Evolutionary conservation across 2,797 vertebrate species (phyloP).

Genomic region (Paguma larvata): DNA sequence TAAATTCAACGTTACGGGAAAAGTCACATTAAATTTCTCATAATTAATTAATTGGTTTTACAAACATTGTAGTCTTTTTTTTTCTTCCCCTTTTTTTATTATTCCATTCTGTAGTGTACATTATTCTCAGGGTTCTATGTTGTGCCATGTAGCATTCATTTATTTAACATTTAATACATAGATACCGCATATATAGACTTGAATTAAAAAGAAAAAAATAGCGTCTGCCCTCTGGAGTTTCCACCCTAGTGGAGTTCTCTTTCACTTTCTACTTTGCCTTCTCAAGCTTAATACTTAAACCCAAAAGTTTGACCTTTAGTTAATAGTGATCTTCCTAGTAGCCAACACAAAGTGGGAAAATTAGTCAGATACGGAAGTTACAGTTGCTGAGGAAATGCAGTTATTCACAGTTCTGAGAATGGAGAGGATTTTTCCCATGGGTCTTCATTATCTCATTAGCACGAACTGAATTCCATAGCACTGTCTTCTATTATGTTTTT

Average conservation of each 20-base stretch:
- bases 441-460: background rate
- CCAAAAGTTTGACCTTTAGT: background rate
- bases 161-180: background rate
- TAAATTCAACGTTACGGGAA: background rate
- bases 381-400: background rate
- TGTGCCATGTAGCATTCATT: background rate
- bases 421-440: background rate
- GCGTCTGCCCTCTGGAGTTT: background rate
- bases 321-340: background rate
- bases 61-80: background rate
- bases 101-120: background rate
- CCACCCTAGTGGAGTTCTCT: background rate
- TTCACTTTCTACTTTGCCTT: slow-evolving; percentile 37
- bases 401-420: background rate
- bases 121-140: background rate
- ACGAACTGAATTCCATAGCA: background rate
- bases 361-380: background rate
- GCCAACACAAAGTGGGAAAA: background rate
- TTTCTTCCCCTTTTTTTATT: background rate
- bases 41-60: slow-evolving; percentile 33
- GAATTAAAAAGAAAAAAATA: background rate
- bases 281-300: slow-evolving; percentile 20
- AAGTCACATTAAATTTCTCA: background rate
- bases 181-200: background rate
- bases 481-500: background rate